A percentile compares a stretch with the other conserved stretches of the same genome.
Conservation (phyloP, 2,797 vertebrate species). For the Argentina silus region DNA sequence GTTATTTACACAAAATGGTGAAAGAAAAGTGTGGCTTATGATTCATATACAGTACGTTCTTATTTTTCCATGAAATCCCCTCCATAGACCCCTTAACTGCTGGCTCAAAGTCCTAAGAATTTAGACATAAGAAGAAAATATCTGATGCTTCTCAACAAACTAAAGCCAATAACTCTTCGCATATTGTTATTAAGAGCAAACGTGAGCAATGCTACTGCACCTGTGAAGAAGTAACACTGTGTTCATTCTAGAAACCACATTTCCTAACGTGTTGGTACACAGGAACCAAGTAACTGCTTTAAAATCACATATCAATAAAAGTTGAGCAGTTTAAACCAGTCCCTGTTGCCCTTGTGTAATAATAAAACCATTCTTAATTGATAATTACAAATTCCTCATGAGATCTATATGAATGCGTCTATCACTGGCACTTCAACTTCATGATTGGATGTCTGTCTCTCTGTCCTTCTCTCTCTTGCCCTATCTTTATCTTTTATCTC, state of each 20-base stretch:
- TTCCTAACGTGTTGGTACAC: too few species aligned
- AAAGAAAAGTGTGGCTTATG: conserved; percentile 77
- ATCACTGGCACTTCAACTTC: background rate
- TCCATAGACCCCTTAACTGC: conserved; percentile 85
- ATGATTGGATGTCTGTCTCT: background rate
- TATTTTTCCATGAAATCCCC: conserved; percentile 64
- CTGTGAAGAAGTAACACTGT: background rate
- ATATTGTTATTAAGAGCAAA: background rate
- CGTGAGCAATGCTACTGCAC: background rate
- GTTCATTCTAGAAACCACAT: background rate
- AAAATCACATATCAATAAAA: too few species aligned
- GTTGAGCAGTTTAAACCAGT: background rate
- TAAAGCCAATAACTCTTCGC: background rate
- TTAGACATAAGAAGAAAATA: background rate
- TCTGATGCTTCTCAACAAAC: background rate
- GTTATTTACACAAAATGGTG: conserved; percentile 85
- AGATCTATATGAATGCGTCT: too few species aligned
- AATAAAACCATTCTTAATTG: too few species aligned
- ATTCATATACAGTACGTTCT: conserved; percentile 52
- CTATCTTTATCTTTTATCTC: too few species aligned
- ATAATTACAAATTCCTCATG: too few species aligned
- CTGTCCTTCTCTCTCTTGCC: background rate
- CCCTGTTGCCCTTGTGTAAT: background rate
- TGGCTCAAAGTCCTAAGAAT: conserved; percentile 69
- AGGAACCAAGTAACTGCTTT: too few species aligned